phyloP scores from a whole-genome alignment of 2,113 vertebrate species.

The Pao palembangensis region DNA sequence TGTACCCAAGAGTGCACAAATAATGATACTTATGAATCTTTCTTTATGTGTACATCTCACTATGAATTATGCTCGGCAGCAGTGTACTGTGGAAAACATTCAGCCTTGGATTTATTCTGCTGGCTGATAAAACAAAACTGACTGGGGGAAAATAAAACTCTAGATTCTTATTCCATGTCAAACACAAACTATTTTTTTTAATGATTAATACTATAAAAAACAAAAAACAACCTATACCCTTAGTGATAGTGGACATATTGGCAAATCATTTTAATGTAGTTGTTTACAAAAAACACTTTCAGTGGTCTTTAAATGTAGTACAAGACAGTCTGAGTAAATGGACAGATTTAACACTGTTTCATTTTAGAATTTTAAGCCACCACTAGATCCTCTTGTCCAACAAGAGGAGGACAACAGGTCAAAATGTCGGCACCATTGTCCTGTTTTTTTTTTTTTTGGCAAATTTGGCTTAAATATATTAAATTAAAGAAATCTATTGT shows the following conservation, averaged over 20 bases:
- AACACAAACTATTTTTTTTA: too few relatives aligned
- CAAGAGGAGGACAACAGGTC: too few relatives aligned
- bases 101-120: not conserved
- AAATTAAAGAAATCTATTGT: not conserved
- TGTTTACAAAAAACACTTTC: not conserved
- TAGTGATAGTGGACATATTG: too few relatives aligned
- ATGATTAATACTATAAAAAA: too few relatives aligned
- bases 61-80: not conserved
- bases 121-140: not conserved
- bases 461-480: not conserved
- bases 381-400: too few relatives aligned
- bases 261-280: too few relatives aligned
- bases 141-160: not conserved
- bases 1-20: too few relatives aligned
- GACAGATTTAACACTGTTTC: not conserved
- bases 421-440: too few relatives aligned
- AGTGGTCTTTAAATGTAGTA: not conserved
- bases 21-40: too few relatives aligned
- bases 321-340: not conserved
- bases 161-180: too few relatives aligned
- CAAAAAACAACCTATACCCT: too few relatives aligned
- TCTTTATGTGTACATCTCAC: not conserved
- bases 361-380: not conserved
- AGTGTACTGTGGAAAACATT: not conserved
- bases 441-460: not conserved